Evolutionary conservation across 2,797 vertebrate species (phyloP).

Genomic region (Pygocentrus nattereri): DNA sequence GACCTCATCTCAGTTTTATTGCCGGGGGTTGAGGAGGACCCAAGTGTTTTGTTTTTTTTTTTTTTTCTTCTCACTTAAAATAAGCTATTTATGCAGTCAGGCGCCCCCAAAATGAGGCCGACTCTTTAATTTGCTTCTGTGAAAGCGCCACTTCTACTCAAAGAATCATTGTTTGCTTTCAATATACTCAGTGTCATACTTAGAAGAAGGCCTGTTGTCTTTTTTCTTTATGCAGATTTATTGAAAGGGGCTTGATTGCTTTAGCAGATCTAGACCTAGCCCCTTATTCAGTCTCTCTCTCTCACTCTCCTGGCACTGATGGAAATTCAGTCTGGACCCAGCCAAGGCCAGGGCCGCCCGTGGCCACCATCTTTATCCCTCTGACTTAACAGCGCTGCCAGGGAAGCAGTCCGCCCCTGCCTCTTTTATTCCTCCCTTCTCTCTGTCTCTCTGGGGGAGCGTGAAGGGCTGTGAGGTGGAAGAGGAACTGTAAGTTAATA

Average conservation of each 20-base stretch:
- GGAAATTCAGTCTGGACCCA: slow-evolving; percentile 42
- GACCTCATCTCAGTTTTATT: slow-evolving; percentile 56
- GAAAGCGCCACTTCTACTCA: slow-evolving; percentile 68
- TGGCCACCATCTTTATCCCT: slow-evolving; percentile 37
- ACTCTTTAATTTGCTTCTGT: slow-evolving; percentile 38
- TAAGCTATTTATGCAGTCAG: background rate
- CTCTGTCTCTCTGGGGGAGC: slow-evolving; percentile 20
- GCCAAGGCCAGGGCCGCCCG: slow-evolving; percentile 33
- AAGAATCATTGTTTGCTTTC: slow-evolving; percentile 76
- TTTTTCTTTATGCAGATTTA: slow-evolving; percentile 76
- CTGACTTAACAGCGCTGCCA: slow-evolving; percentile 41
- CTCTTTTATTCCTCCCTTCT: slow-evolving; percentile 9
- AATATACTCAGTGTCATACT: slow-evolving; percentile 65
- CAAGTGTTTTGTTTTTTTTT: slow-evolving; percentile 9
- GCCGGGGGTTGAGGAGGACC: slow-evolving; percentile 1
- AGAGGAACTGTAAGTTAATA: slow-evolving; percentile 23
- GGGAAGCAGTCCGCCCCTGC: slow-evolving; percentile 29
- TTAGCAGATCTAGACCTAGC: slow-evolving; percentile 65
- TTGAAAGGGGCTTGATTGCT: slow-evolving; percentile 75
- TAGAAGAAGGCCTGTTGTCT: slow-evolving; percentile 34
- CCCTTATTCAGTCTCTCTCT: slow-evolving; percentile 23
- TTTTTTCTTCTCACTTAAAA: slow-evolving; percentile 39
- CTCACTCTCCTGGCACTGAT: slow-evolving; percentile 39
- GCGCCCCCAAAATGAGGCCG: slow-evolving; percentile 1
- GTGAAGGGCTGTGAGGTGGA: slow-evolving; percentile 23